Percentiles rank a stretch among this genome's conserved stretches.
Conservation (phyloP, 2,888 invertebrate genomes). For the Seira musarum region DNA sequence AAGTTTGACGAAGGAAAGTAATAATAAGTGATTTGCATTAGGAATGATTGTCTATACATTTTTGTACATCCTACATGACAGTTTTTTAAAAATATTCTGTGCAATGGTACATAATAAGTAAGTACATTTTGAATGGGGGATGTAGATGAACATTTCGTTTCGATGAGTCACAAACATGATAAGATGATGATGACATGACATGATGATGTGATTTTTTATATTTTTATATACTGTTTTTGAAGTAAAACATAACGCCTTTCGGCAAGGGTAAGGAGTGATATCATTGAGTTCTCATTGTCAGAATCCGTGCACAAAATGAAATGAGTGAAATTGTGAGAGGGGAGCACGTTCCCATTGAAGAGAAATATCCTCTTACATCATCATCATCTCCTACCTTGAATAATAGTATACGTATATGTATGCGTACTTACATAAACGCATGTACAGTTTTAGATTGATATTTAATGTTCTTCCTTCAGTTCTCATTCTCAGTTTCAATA, state of each 20-base stretch:
- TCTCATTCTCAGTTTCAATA: slow-evolving; percentile 34
- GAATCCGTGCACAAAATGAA: not conserved
- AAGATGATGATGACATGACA: too few species aligned
- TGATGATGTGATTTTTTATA: too few species aligned
- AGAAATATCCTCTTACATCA: not conserved
- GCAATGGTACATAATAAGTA: too few species aligned
- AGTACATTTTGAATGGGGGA: too few species aligned
- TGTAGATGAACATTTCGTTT: too few species aligned
- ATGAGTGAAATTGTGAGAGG: slow-evolving; percentile 2
- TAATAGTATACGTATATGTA: not conserved
- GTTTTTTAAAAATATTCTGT: too few species aligned
- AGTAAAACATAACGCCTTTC: not conserved
- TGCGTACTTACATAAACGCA: not conserved
- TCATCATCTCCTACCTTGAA: not conserved
- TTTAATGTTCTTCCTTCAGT: slow-evolving; percentile 38
- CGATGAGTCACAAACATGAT: too few species aligned
- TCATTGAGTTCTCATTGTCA: slow-evolving; percentile 3
- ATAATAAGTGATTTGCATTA: too few species aligned
- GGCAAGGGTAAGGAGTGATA: slow-evolving; percentile 5
- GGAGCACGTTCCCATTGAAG: not conserved
- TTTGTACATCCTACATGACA: too few species aligned
- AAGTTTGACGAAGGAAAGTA: too few species aligned
- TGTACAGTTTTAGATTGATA: slow-evolving; percentile 34
- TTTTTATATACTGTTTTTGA: not conserved
- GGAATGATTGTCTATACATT: too few species aligned